A percentile compares a stretch with the other conserved stretches of the same genome.
Evolutionary conservation across 2,888 invertebrate species (phyloP).

Genomic region (Graphium colonna): DNA sequence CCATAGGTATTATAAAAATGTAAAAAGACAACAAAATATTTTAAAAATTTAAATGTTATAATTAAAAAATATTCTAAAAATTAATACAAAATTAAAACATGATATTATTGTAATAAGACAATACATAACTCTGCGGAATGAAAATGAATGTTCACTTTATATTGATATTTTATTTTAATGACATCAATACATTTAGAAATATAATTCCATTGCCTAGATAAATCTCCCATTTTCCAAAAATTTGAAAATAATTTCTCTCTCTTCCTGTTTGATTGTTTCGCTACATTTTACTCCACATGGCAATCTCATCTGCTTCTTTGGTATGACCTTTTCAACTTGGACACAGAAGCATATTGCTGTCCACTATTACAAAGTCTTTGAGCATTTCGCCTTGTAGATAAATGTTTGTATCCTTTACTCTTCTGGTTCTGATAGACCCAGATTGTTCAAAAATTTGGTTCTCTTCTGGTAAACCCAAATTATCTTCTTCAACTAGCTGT

Average conservation of each 20-base stretch:
- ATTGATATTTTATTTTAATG: background rate
- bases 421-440: no score
- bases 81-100: conserved; percentile 9
- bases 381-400: background rate
- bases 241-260: background rate
- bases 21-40: no score
- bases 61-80: background rate
- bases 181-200: background rate
- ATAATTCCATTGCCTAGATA: background rate
- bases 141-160: no score
- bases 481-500: background rate
- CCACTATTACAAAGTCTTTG: conserved; percentile 21
- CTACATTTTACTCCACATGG: conserved; percentile 25
- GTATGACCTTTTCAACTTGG: conserved; percentile 15
- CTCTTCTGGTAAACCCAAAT: background rate
- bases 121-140: no score
- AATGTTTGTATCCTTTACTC: background rate
- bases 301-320: conserved; percentile 21
- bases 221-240: background rate
- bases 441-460: background rate
- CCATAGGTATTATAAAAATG: background rate
- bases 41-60: background rate
- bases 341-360: conserved; percentile 18
- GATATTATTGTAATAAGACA: no score
- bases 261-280: background rate